Evolutionary conservation across 2,888 invertebrate genomes (phyloP), one percentile per base, ranked within the genome.

Genomic region (Beris chalybata): DNA sequence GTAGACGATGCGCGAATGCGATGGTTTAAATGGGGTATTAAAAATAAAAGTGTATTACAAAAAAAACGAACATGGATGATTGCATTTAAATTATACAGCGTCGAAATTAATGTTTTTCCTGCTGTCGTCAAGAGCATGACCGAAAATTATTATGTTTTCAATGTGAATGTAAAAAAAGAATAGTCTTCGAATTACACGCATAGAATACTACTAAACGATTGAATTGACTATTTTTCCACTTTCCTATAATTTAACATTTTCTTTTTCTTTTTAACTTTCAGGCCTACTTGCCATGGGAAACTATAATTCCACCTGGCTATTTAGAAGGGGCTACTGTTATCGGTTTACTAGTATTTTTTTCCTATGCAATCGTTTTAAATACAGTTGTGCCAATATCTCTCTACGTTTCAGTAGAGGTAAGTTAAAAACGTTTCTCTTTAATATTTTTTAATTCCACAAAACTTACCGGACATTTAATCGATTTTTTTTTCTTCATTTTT

Each of bases 341-440:
- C 76, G 95, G 97, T 72, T 86, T 97, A 74, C 88, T 99, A 73
- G 95, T 97, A 72, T 99, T 99, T 87, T 97, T 99, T 86, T 98
- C 98, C 45, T 99, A 99, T 83, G 95, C 97, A 78, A 99, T 99
- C 82, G 95, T 99, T 75, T 88, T 99, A 82, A 99, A 99, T 86
- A 99, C 98, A 76, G 97, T 98, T 77, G 98, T 99, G 86, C 98
- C 98, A 83, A 99, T 99, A 81, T 98, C 97, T 75, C 88, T 99
- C 71, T 98, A 99, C 84, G 97, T 98, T 78, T 91, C 91, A 78
- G 92, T 92, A 75, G 92, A 97, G 89, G 97, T 92, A 73, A 81
- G 84, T 78, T 4, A 32, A 13, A 43, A 53, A 43, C 43, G 6
- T 54, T 52, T 32, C 3, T 3, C 9, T 7, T 43, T 57, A 15